Evolutionary conservation across 2,888 invertebrate species (phyloP).

Genomic region (Antheraea assamensis): DNA sequence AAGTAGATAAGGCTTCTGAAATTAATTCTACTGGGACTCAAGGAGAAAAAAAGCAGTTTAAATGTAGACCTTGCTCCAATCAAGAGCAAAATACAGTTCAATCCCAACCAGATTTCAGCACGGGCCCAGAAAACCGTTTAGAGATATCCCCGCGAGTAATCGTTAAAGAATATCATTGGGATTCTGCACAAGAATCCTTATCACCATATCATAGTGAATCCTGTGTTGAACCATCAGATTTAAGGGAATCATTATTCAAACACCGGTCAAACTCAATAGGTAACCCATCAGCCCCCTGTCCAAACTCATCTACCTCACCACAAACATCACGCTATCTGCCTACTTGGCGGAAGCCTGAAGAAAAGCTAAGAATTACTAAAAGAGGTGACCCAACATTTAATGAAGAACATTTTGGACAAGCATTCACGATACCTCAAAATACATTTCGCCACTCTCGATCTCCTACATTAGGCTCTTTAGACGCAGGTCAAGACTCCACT

Average conservation of each 20-base stretch:
- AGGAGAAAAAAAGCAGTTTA: neutral
- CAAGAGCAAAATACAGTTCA: neutral
- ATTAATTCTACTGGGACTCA: neutral
- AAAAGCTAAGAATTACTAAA: slow-evolving; percentile 9
- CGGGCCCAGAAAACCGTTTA: neutral
- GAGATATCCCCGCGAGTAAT: slow-evolving; percentile 41
- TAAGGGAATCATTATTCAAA: neutral
- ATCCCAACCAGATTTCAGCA: neutral
- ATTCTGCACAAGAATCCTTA: slow-evolving; percentile 30
- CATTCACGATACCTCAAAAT: neutral
- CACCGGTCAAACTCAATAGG: neutral
- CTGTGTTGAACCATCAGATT: slow-evolving; percentile 11
- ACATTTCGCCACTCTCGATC: neutral
- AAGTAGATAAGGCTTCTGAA: slow-evolving; percentile 21
- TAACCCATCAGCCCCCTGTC: neutral
- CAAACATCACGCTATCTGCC: neutral
- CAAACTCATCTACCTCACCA: neutral
- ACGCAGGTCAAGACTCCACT: neutral
- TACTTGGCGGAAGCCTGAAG: neutral
- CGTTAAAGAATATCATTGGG: slow-evolving; percentile 56
- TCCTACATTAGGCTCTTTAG: neutral
- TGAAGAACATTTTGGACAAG: neutral
- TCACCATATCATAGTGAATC: neutral
- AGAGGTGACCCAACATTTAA: slow-evolving; percentile 11
- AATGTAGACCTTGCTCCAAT: neutral